Base-by-base conservation (phyloP, 1,140 invertebrate species). In the Hermetia illucens region DNA sequence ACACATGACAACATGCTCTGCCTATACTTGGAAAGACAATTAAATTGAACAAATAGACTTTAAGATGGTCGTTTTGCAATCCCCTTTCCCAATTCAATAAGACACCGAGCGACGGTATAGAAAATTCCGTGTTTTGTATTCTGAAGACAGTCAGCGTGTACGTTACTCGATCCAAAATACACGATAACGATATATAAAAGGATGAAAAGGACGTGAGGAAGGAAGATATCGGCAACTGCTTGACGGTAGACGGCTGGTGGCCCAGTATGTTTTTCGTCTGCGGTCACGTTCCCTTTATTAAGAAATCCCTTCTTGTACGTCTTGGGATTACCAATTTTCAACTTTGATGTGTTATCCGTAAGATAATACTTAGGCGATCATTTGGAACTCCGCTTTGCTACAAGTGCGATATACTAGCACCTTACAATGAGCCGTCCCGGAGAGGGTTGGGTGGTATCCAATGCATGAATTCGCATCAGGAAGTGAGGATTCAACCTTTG, bases 301-400 rank as follows among this genome's bases (percentile, higher is more conserved):
- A 27, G 24, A 8, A 27, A 27, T 27, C 24, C 24, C 24, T 27
- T 27, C 13, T n/a, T n/a, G n/a, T 27, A 27, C 24, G 24, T 27
- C 24, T 27, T 27, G 24, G 24, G 24, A 27, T 27, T 27, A 27
- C 24, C 24, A 27, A 27, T 27, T 27, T 27, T 27, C 24, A 27
- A 27, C 24, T 27, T 27, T 27, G 24, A 27, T 27, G 24, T 27
- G 24, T 27, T 27, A 27, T 27, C 24, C 24, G 8, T 27, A 8
- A 27, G 24, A 27, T 27, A 27, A 27, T 27, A 27, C 24, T 27
- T 27, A 27, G 24, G 24, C 24, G 24, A 27, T 27, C 24, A 27
- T 27, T 27, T 8, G 8, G 8, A 27, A 9, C 24, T 13, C 13
- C 13, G 24, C n/a, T n/a, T n/a, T n/a, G n/a, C n/a, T n/a, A n/a